Percentiles rank a stretch among this genome's conserved stretches.
These are phyloP conservation scores for Mustelus asterias DNA, from an alignment of 2,113 vertebrate species.

Conservation along the genomic window DNA sequence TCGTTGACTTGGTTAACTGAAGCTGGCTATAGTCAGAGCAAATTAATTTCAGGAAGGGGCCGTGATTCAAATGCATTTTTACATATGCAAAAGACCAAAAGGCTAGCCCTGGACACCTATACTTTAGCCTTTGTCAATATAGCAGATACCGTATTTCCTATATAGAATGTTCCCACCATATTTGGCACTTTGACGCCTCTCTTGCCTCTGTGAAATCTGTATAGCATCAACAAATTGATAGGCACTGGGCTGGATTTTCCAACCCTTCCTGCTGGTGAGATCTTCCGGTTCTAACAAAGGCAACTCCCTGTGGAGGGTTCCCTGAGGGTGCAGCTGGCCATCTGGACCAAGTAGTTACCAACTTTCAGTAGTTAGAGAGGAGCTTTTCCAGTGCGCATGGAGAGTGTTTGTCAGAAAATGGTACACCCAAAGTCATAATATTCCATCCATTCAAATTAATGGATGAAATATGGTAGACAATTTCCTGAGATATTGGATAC, in stretches of 20 bases:
- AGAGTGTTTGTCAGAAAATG: neutral
- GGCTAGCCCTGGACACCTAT: neutral
- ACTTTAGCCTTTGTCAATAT: neutral
- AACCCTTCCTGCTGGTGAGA: no score
- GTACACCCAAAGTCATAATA: neutral
- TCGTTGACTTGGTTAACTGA: neutral
- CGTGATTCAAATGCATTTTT: neutral
- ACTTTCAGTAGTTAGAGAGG: neutral
- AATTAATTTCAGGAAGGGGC: neutral
- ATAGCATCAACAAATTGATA: neutral
- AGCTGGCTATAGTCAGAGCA: neutral
- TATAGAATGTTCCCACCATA: neutral
- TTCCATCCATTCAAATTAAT: neutral
- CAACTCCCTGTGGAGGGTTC: no score
- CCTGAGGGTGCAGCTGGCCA: no score
- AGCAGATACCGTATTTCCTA: neutral
- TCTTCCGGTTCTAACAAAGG: no score
- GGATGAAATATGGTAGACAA: neutral
- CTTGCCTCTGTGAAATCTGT: neutral
- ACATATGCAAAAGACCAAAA: neutral
- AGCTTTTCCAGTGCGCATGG: neutral
- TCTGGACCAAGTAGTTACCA: neutral
- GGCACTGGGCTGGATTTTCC: neutral
- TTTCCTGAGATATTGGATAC: neutral
- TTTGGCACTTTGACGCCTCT: neutral